Base-by-base conservation (phyloP, 1,140 invertebrate genomes). In the Nixonia krombeini region DNA sequence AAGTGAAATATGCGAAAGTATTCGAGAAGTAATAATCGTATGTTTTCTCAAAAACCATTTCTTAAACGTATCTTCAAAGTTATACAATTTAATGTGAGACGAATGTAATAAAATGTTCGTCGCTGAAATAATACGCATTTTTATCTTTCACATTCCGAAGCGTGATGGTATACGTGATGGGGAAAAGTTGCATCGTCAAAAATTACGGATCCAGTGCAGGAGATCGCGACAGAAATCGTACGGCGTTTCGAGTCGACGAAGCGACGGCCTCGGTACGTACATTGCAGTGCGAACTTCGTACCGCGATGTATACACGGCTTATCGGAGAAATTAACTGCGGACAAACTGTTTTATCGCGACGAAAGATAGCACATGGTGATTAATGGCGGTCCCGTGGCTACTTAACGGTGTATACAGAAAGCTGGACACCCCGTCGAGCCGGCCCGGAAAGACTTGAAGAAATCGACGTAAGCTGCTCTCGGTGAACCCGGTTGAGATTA, bases 301-400 rank as follows among this genome's bases (percentile, higher is more conserved):
- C 35, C 38, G 29, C 50, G 38, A 52, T 52, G 41, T 37, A 44
- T 45, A 41, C 38, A 45, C 15, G 44, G 21, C 46, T 57, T 70
- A 65, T 65, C 56, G 51, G 37, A 46, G 62, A 65, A 65, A 70
- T 70, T 62, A 70, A 65, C 47, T 42, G 44, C 53, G 51, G 53
- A 66, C 68, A 71, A 71, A 71, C 68, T 42, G 49, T 58, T 71
- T 66, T 66, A 64, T 64, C 70, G 29, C 45, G 46, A 50, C 35
- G 29, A 26, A 57, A 50, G 52, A 69, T 56, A 66, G 69, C 25
- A 52, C 33, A 44, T 51, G 44, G 52, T 66, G 63, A 66, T 66
- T 66, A 66, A 66, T 59, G 35, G 56, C 44, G 44, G 31, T 52
- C 38, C 49, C 44, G 52, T 52, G 62, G 35, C 45, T 57, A 18